Evolutionary conservation across 2,888 invertebrate species (phyloP).

Genomic region (Limnephilus auricula): DNA sequence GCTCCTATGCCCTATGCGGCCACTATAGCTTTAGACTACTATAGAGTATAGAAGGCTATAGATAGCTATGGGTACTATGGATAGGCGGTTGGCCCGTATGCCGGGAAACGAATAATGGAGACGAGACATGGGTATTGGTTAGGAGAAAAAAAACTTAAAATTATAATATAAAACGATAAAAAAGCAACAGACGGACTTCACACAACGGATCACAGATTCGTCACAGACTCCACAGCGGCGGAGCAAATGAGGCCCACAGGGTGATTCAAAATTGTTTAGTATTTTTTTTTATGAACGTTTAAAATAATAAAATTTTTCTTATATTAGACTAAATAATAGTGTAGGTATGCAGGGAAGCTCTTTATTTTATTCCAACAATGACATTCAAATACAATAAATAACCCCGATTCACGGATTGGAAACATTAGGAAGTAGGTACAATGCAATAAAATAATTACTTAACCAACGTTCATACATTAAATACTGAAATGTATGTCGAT

Average conservation of each 20-base stretch:
- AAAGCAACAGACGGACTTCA: constrained; percentile 63
- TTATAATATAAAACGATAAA: constrained; percentile 66
- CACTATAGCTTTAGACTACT: not conserved
- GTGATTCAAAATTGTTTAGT: constrained; percentile 36
- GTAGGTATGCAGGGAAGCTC: no score
- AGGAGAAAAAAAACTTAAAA: constrained; percentile 61
- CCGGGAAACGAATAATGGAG: constrained; percentile 58
- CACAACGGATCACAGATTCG: constrained; percentile 66
- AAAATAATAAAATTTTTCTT: no score
- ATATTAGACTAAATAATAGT: no score
- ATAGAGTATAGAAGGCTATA: constrained; percentile 8
- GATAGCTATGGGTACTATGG: not conserved
- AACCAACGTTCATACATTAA: no score
- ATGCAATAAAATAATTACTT: not conserved
- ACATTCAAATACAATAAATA: not conserved
- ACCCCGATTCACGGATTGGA: not conserved
- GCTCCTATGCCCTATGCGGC: not conserved
- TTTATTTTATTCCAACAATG: not conserved
- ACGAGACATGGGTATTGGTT: constrained; percentile 50
- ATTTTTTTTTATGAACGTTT: no score
- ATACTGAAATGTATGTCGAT: not conserved
- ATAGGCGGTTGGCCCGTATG: constrained; percentile 12
- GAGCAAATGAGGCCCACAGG: constrained; percentile 62
- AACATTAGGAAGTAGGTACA: not conserved
- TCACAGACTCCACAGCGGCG: constrained; percentile 65